Evolutionary conservation across 2,113 vertebrate species (phyloP).

Genomic region (Himantopus leucocephalus): DNA sequence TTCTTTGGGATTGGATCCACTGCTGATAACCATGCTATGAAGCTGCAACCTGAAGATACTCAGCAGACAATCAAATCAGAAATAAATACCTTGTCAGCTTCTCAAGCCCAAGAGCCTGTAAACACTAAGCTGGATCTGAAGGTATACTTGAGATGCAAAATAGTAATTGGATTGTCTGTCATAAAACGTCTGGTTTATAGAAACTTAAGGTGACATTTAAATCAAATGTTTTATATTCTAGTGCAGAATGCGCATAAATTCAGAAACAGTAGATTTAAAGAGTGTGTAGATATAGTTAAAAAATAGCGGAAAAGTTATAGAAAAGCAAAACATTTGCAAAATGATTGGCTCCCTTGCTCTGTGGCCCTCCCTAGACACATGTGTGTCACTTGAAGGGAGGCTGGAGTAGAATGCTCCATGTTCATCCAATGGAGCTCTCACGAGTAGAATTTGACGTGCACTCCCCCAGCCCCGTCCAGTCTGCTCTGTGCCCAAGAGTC

Average conservation of each 20-base stretch:
- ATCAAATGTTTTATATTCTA: neutral
- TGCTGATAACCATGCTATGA: constrained; percentile 92
- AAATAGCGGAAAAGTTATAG: too few relatives aligned
- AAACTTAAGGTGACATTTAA: neutral
- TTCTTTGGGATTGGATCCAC: constrained; percentile 98
- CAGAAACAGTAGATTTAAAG: neutral
- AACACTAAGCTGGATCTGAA: constrained; percentile 95
- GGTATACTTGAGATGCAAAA: constrained; percentile 73
- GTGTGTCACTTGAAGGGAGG: neutral
- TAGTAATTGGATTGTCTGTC: neutral
- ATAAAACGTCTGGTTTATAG: neutral
- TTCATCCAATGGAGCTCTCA: neutral
- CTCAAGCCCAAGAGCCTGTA: constrained; percentile 73
- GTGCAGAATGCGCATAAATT: neutral
- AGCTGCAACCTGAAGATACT: constrained; percentile 65
- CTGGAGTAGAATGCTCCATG: neutral
- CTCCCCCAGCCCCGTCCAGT: neutral
- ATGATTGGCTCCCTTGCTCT: neutral
- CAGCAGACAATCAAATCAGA: constrained; percentile 71
- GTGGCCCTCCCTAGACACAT: neutral
- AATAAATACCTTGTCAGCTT: constrained; percentile 21
- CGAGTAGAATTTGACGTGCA: neutral
- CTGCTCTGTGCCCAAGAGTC: neutral
- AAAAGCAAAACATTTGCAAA: too few relatives aligned
- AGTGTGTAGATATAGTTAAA: neutral